Base-by-base conservation (phyloP, 1,140 invertebrate species). In the Chrysoperla carnea region DNA sequence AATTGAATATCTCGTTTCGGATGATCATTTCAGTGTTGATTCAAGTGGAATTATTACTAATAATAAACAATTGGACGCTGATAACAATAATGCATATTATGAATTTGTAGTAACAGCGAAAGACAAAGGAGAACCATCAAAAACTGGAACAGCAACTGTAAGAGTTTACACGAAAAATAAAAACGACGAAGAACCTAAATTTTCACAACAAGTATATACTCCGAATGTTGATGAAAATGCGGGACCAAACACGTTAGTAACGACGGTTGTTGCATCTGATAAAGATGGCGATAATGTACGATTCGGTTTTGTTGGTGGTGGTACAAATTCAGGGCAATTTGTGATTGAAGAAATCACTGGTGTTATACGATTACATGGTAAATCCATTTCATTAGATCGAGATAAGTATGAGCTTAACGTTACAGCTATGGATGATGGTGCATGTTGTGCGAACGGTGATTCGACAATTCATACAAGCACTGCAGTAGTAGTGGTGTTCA, bases 181-280 rank as follows among this genome's bases (percentile, higher is more conserved):
- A 64, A 94, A 94, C 61, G 90, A 94, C 55, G 90, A 93, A 65
- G 86, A 92, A 58, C 90, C 90, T 0, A 93, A 92, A 61, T 94
- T 93, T 60, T 92, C 87, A 1, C 90, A 94, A 51, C 87, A 92
- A 67, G 90, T 94, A 0, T 94, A 94, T 57, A 93, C 89, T 1
- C 89, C 90, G 0, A 94, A 93, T 63, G 88, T 93, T 2, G 89
- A 94, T 59, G 90, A 93, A 62, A 94, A 93, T 61, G 89, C 89
- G 9, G 89, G 89, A 2, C 84, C 88, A 0, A 91, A 90, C 54
- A 93, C 90, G 2, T 64, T 94, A 7, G 90, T 93, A 0, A 93
- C 89, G 7, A 94, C 89, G 9, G 90, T 93, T 0, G 88, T 93
- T 1, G 89, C 90, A 0, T 92, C 87, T 4, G 90, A 94, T 56